Percentiles rank a stretch among this genome's conserved stretches.
These are phyloP conservation scores for Amphiprion ocellaris DNA, from an alignment of 2,113 vertebrate genomes.

Conservation along the genomic window DNA sequence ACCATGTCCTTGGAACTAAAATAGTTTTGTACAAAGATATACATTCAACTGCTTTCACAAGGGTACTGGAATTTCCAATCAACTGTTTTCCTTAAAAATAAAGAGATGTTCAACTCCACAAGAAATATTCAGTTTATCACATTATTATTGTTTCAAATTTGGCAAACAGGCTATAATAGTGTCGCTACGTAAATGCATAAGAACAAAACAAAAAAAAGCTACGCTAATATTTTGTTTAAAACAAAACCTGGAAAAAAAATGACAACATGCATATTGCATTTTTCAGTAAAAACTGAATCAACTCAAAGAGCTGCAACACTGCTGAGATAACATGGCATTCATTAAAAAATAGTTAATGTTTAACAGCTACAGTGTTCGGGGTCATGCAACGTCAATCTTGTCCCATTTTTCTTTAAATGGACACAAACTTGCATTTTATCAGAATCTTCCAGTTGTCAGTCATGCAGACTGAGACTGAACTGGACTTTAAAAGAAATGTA, in stretches of 20 bases:
- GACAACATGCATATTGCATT: constrained; percentile 83
- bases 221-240: constrained; percentile 73
- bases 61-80: constrained; percentile 86
- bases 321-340: constrained; percentile 75
- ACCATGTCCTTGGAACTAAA: constrained; percentile 94
- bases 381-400: constrained; percentile 73
- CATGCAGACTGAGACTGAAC: constrained; percentile 32
- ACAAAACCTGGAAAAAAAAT: constrained; percentile 60
- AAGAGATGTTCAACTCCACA: constrained; percentile 80
- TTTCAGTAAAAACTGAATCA: constrained; percentile 75
- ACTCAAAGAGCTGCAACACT: constrained; percentile 74
- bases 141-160: constrained; percentile 79
- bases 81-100: constrained; percentile 75
- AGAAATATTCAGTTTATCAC: constrained; percentile 76
- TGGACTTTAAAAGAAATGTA: constrained; percentile 36
- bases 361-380: constrained; percentile 73
- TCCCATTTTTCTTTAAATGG: constrained; percentile 50
- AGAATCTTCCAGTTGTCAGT: constrained; percentile 36
- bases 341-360: constrained; percentile 61
- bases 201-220: constrained; percentile 62
- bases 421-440: constrained; percentile 66
- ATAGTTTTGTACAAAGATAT: constrained; percentile 93
- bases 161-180: constrained; percentile 83
- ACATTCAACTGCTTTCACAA: constrained; percentile 95
- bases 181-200: constrained; percentile 79